Evolutionary conservation across 2,888 invertebrate species (phyloP).

Genomic region (Lepetodrilus schrolli): DNA sequence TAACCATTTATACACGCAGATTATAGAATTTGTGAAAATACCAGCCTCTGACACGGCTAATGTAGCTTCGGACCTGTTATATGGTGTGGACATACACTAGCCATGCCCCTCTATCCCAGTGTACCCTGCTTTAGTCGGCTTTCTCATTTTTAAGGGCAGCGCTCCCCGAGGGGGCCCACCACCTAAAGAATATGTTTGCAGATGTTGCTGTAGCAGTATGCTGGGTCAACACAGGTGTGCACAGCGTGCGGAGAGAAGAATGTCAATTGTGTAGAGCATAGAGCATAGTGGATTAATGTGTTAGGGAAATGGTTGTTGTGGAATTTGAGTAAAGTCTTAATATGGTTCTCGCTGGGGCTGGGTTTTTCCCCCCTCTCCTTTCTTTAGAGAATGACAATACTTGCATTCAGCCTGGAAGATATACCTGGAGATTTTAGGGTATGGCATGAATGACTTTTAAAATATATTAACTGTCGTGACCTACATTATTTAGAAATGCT

Average conservation of each 20-base stretch:
- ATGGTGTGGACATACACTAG: too few relatives aligned
- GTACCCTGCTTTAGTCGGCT: too few relatives aligned
- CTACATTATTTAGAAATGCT: too few relatives aligned
- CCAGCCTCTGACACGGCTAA: too few relatives aligned
- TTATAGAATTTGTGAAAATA: too few relatives aligned
- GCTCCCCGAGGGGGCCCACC: neutral
- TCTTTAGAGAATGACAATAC: neutral
- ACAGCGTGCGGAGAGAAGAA: slow-evolving; percentile 4
- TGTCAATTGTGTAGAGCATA: neutral
- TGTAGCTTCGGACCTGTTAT: too few relatives aligned
- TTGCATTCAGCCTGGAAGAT: neutral
- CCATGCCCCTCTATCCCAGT: too few relatives aligned
- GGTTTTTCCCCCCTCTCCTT: too few relatives aligned
- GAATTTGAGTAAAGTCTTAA: slow-evolving; percentile 8
- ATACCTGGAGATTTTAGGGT: too few relatives aligned
- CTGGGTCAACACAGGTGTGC: neutral
- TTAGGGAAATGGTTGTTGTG: neutral
- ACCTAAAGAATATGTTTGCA: neutral
- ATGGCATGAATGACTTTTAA: too few relatives aligned
- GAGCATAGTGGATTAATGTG: neutral
- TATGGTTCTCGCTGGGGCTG: slow-evolving; percentile 16
- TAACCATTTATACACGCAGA: too few relatives aligned
- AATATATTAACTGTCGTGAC: too few relatives aligned
- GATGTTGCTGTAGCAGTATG: neutral
- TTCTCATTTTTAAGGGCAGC: neutral